Evolutionary conservation across 2,888 invertebrate genomes (phyloP).

Genomic region (Pyralis farinalis): DNA sequence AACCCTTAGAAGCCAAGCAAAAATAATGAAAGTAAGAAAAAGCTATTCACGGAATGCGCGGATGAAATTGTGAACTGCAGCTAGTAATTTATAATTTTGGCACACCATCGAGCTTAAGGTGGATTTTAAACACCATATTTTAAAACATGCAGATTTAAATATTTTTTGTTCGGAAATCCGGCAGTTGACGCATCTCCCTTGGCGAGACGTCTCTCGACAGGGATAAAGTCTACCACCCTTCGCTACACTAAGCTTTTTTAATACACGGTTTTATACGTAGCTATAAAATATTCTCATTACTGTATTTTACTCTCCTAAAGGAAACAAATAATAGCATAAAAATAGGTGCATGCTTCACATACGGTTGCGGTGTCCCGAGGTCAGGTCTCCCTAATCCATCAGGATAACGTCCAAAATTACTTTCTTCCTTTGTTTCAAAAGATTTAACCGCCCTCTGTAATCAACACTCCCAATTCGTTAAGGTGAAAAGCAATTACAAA

Average conservation of each 20-base stretch:
- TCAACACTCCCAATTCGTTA: constrained; percentile 34
- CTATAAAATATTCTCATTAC: constrained; percentile 55
- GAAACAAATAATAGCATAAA: constrained; percentile 45
- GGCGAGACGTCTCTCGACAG: constrained; percentile 31
- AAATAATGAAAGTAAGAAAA: no score
- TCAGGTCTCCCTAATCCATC: constrained; percentile 28
- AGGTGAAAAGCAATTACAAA: constrained; percentile 37
- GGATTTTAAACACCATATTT: constrained; percentile 11
- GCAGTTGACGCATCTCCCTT: constrained; percentile 18
- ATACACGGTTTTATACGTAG: constrained; percentile 30
- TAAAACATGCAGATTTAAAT: constrained; percentile 11
- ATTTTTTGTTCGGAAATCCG: constrained; percentile 19
- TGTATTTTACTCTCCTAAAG: constrained; percentile 53
- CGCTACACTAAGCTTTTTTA: constrained; percentile 53
- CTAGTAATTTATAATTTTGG: no score
- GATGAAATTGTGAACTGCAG: no score
- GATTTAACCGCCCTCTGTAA: constrained; percentile 35
- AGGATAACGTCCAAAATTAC: constrained; percentile 36
- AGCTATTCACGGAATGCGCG: no score
- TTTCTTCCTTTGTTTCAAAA: constrained; percentile 45
- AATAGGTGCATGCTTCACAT: constrained; percentile 25
- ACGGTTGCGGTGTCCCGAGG: constrained; percentile 21
- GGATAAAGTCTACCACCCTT: constrained; percentile 28
- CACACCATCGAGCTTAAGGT: background rate
- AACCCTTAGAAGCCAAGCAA: no score